Conservation (phyloP, 2,113 vertebrate genomes). For the Pelobates fuscus region DNA sequence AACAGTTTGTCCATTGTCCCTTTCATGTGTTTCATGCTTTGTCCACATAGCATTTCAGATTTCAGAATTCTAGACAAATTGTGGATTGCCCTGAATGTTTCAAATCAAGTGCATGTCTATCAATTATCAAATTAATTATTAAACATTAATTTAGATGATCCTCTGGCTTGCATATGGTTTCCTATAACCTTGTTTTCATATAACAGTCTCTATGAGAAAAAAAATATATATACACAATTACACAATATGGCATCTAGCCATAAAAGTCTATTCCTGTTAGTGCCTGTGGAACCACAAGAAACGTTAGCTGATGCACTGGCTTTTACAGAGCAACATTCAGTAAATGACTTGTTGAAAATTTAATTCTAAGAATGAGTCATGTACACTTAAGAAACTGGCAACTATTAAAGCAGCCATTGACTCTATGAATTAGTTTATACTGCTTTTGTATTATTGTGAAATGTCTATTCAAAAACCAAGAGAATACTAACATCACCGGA, state of each 20-base stretch:
- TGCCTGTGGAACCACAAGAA: conserved; percentile 73
- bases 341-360: conserved; percentile 79
- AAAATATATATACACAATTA: conserved; percentile 60
- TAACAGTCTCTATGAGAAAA: conserved; percentile 16
- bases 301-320: conserved; percentile 65
- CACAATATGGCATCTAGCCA: conserved; percentile 59
- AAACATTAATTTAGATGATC: too few relatives aligned
- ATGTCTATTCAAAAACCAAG: too few relatives aligned
- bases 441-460: not conserved
- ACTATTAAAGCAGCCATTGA: conserved; percentile 62
- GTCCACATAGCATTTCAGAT: too few relatives aligned
- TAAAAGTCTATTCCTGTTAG: conserved; percentile 67
- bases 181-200: not conserved
- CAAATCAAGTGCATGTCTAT: too few relatives aligned
- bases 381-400: conserved; percentile 71
- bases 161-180: too few relatives aligned
- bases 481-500: too few relatives aligned
- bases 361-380: conserved; percentile 81
- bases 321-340: conserved; percentile 69
- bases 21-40: too few relatives aligned
- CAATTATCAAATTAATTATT: too few relatives aligned
- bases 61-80: too few relatives aligned
- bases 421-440: not conserved
- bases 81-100: too few relatives aligned
- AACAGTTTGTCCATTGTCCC: too few relatives aligned